phyloP scores from a whole-genome alignment of 2,888 invertebrate genomes.

The Latheticus oryzae region DNA sequence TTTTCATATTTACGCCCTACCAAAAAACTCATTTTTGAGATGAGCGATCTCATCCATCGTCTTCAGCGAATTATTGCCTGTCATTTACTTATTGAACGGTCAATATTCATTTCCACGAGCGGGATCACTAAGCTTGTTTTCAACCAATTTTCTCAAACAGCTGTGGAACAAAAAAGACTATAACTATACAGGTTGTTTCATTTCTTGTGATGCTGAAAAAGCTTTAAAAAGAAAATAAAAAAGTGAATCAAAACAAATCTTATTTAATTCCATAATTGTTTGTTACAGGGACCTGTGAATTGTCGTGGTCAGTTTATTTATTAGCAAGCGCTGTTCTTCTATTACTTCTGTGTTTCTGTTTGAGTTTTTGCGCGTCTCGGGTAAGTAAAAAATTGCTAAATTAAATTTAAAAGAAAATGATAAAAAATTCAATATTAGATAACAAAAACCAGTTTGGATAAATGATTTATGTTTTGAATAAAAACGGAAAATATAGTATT shows the following conservation, averaged over 20 bases:
- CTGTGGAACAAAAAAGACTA: too few species aligned
- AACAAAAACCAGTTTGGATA: too few species aligned
- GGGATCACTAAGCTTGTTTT: constrained; percentile 4
- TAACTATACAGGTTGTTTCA: too few species aligned
- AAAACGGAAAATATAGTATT: too few species aligned
- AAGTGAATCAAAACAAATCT: background rate
- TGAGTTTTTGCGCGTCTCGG: constrained; percentile 71
- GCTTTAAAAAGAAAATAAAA: too few species aligned
- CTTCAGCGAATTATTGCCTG: constrained; percentile 28
- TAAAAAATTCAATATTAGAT: too few species aligned
- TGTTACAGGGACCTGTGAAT: constrained; percentile 68
- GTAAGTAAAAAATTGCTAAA: constrained; percentile 40
- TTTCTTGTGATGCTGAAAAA: too few species aligned
- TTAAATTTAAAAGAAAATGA: too few species aligned
- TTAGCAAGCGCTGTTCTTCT: constrained; percentile 68
- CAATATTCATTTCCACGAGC: constrained; percentile 18
- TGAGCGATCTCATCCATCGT: constrained; percentile 31
- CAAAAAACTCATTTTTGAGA: constrained; percentile 15
- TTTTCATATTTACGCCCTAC: constrained; percentile 24
- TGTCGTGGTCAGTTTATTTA: constrained; percentile 71
- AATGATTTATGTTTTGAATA: too few species aligned
- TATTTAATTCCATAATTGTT: constrained; percentile 21
- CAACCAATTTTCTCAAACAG: background rate
- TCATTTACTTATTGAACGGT: constrained; percentile 32
- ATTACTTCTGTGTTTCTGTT: constrained; percentile 68